These are phyloP conservation scores for Xiphophorus birchmanni DNA, from an alignment of 2,797 vertebrate genomes.

Conservation along the genomic window DNA sequence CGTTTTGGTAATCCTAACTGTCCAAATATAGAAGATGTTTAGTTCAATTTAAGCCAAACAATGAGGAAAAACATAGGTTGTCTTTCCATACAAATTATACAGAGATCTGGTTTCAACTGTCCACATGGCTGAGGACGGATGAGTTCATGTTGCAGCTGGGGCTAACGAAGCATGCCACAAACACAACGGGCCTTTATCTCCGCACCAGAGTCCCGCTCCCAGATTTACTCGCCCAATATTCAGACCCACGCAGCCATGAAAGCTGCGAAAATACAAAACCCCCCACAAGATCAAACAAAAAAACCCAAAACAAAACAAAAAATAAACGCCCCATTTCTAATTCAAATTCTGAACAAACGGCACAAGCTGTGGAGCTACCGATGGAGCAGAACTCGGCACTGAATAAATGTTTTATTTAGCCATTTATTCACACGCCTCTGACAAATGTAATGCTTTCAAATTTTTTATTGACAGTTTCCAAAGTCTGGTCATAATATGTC, in stretches of 20 bases:
- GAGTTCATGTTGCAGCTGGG: slow-evolving; percentile 19
- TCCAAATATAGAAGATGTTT: not conserved
- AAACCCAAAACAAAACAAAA: not conserved
- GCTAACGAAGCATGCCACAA: slow-evolving; percentile 21
- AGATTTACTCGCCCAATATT: slow-evolving; percentile 11
- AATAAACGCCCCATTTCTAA: slow-evolving; percentile 5
- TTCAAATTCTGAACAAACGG: slow-evolving; percentile 25
- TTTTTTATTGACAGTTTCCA: slow-evolving; percentile 20
- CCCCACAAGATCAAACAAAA: not conserved
- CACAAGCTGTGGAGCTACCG: not conserved
- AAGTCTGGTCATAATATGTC: not conserved
- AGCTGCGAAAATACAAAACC: slow-evolving; percentile 8
- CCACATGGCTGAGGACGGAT: slow-evolving; percentile 33
- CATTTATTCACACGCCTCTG: slow-evolving; percentile 5
- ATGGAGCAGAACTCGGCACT: slow-evolving; percentile 13
- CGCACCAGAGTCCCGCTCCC: slow-evolving; percentile 1
- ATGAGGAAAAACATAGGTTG: not conserved
- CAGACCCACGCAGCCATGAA: not conserved
- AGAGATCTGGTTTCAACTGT: not conserved
- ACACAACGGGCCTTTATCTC: slow-evolving; percentile 25
- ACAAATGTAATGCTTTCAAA: slow-evolving; percentile 11
- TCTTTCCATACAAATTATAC: not conserved
- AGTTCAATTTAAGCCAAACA: not conserved
- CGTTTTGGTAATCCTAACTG: not conserved
- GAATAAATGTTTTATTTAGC: slow-evolving; percentile 13